Evolutionary conservation across 2,888 invertebrate species (phyloP).

Genomic region (Neoitamus cyanurus): DNA sequence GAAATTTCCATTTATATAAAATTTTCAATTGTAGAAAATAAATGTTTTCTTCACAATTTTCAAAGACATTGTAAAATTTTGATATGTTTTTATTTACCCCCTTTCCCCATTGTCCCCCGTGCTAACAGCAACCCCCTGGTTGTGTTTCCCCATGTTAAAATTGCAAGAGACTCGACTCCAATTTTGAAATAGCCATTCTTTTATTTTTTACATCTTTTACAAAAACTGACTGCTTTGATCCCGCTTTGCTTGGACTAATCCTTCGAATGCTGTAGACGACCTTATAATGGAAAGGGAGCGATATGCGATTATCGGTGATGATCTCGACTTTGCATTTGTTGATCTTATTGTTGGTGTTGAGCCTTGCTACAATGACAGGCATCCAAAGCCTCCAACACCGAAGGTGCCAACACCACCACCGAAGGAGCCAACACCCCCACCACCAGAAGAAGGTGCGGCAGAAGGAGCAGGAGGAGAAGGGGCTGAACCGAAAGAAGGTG

Average conservation of each 20-base stretch:
- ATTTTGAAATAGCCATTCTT: neutral
- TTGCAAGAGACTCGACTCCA: neutral
- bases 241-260: neutral
- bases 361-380: conserved; percentile 65
- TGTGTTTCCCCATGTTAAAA: neutral
- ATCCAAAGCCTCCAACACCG: conserved; percentile 66
- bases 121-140: neutral
- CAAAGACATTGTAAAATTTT: conserved; percentile 23
- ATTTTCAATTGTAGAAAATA: conserved; percentile 21
- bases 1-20: conserved; percentile 32
- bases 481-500: conserved; percentile 50
- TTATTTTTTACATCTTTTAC: neutral
- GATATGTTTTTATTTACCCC: conserved; percentile 4
- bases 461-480: conserved; percentile 54
- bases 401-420: conserved; percentile 63
- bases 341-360: conserved; percentile 77
- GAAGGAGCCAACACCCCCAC: conserved; percentile 58
- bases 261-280: conserved; percentile 70
- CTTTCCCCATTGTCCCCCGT: neutral
- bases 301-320: conserved; percentile 92
- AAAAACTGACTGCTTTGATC: neutral
- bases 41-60: conserved; percentile 39
- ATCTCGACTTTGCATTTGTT: conserved; percentile 92
- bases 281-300: conserved; percentile 89
- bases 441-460: conserved; percentile 57